Base-by-base conservation (phyloP, 1,140 invertebrate species). In the Tribolium castaneum region DNA sequence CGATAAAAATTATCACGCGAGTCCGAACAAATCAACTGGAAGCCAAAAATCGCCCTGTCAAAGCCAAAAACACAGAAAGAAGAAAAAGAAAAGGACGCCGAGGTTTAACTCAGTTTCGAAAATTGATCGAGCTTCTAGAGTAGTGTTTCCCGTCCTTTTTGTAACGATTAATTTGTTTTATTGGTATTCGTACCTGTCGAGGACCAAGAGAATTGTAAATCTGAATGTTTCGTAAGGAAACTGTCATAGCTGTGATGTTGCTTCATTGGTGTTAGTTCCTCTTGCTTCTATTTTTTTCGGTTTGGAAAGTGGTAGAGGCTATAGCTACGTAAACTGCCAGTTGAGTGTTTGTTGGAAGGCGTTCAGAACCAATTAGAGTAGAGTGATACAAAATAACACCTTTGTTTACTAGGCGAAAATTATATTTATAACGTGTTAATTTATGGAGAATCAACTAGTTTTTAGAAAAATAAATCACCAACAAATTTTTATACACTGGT, bases 21-120 rank as follows among this genome's bases (percentile, higher is more conserved):
- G 45, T 71, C 59, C 39, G 56, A 45, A n/a, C 39, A 49, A 77
- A 54, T 49, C 75, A 10, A 74, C 78, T 52, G 83, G 77, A 72
- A 77, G 70, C 16, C 78, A 79, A 51, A 79, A 75, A 73, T 66
- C 80, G 70, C 86, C 85, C 25, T 85, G 78, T 78, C 85, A 80
- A 62, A 83, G 85, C 70, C 86, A 84, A 79, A 85, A 83, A 80
- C 86, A 84, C 82, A 84, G 82, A 77, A 87, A 78, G 78, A 86
- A 87, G 84, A 87, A 89, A 82, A 86, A 90, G 84, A 87, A 89
- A 83, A 84, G 89, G 51, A 89, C 90, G 2, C 92, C 92, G 0
- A 86, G 92, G 75, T 93, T 91, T 82, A 95, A 95, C 85, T 94
- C 93, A 4, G 94, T 95, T 1, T 95, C 93, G 14, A 93, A 94